Evolutionary conservation across 2,797 vertebrate species (phyloP).

Genomic region (Lepidocolaptes lacrymiger): DNA sequence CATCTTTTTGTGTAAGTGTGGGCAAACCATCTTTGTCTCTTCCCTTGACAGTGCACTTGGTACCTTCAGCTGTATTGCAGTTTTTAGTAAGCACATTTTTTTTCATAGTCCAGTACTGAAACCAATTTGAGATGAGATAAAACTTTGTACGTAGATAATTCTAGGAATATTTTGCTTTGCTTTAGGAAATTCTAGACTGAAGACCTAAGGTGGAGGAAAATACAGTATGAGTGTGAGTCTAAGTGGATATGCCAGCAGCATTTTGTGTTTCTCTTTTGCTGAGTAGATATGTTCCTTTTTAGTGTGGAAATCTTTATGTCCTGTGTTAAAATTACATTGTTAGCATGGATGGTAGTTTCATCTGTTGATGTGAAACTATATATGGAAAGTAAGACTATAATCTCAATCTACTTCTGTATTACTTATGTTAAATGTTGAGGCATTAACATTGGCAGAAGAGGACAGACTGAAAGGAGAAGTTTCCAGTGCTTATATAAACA

Average conservation of each 20-base stretch:
- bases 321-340: not conserved
- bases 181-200: not conserved
- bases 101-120: rapidly evolving
- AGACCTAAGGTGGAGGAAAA: not conserved
- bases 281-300: not conserved
- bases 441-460: not conserved
- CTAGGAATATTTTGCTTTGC: not conserved
- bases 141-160: not conserved
- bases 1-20: not conserved
- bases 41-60: not conserved
- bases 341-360: not conserved
- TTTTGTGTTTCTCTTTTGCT: not conserved
- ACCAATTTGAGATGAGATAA: not conserved
- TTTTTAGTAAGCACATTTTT: not conserved
- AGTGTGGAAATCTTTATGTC: not conserved
- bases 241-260: not conserved
- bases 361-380: not conserved
- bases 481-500: not conserved
- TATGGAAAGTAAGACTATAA: not conserved
- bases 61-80: not conserved
- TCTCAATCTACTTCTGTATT: not conserved
- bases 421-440: not conserved
- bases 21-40: not conserved
- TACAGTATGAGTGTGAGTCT: not conserved
- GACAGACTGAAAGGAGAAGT: not conserved